These are phyloP conservation scores for Nettapus auritus DNA, from an alignment of 2,113 vertebrate genomes.

Conservation along the genomic window DNA sequence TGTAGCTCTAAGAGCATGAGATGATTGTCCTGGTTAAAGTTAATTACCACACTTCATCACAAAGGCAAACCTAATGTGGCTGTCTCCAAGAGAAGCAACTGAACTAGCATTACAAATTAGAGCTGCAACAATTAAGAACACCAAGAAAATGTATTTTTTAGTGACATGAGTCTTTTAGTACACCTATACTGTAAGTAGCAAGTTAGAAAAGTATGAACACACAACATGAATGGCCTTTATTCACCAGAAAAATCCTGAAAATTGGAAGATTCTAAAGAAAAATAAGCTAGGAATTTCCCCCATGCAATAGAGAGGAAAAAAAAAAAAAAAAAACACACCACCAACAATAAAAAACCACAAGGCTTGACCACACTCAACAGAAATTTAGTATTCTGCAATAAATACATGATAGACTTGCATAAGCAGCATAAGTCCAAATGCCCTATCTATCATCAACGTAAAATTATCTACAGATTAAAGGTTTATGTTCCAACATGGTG, in stretches of 20 bases:
- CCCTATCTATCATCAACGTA: accelerated
- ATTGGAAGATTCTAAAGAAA: background rate
- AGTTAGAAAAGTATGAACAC: background rate
- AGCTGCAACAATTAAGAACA: background rate
- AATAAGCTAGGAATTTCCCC: background rate
- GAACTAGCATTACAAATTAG: background rate
- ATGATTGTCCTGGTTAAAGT: background rate
- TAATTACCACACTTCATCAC: background rate
- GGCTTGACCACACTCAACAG: background rate
- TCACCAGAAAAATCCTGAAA: background rate
- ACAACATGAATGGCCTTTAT: background rate
- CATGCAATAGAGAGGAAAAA: background rate
- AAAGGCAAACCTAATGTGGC: background rate
- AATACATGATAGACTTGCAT: background rate
- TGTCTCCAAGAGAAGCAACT: background rate
- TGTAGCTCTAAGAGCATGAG: background rate
- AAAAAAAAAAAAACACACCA: background rate
- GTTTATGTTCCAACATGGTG: background rate
- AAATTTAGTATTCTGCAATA: background rate
- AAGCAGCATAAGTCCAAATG: background rate
- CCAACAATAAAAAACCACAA: too few relatives aligned
- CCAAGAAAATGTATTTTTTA: background rate
- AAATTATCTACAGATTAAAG: background rate
- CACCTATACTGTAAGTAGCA: background rate
- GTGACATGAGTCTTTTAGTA: background rate